Percentiles rank a stretch among this genome's conserved stretches.
Conservation (phyloP, 2,113 vertebrate genomes). For the Maccullochella peelii region DNA sequence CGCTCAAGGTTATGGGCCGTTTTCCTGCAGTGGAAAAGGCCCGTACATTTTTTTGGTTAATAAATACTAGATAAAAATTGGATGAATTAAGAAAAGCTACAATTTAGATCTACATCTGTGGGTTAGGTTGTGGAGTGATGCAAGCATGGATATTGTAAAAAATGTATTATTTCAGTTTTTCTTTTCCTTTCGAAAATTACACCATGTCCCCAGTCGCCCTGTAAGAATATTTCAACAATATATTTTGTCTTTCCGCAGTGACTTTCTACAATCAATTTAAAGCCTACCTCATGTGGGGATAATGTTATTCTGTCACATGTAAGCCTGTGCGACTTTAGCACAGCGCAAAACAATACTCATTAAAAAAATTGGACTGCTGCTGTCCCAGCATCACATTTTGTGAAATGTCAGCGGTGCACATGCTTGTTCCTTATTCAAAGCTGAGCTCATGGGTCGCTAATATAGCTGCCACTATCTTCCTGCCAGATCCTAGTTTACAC, state of each 20-base stretch:
- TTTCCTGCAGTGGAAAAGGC: too few relatives aligned
- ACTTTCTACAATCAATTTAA: conserved; percentile 28
- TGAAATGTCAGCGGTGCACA: conserved; percentile 45
- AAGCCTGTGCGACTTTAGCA: conserved; percentile 15
- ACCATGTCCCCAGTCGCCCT: not conserved
- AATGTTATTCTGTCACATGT: conserved; percentile 21
- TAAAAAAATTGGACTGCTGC: conserved; percentile 22
- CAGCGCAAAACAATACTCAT: conserved; percentile 35
- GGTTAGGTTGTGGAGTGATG: not conserved
- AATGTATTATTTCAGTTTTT: not conserved
- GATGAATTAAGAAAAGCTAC: not conserved
- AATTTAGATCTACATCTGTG: not conserved
- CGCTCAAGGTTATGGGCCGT: too few relatives aligned
- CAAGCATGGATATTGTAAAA: not conserved
- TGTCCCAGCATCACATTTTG: conserved; percentile 33
- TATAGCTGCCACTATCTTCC: conserved; percentile 49
- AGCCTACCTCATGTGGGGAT: not conserved
- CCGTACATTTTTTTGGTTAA: too few relatives aligned
- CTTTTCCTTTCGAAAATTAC: not conserved
- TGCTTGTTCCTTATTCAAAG: conserved; percentile 32
- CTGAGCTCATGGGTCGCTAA: conserved; percentile 45
- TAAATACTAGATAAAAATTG: not conserved
- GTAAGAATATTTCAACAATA: not conserved
- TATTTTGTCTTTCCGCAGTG: not conserved
- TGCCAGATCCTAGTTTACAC: conserved; percentile 66